phyloP scores from a whole-genome alignment of 2,888 invertebrate genomes.

The Lomographa bimaculata region DNA sequence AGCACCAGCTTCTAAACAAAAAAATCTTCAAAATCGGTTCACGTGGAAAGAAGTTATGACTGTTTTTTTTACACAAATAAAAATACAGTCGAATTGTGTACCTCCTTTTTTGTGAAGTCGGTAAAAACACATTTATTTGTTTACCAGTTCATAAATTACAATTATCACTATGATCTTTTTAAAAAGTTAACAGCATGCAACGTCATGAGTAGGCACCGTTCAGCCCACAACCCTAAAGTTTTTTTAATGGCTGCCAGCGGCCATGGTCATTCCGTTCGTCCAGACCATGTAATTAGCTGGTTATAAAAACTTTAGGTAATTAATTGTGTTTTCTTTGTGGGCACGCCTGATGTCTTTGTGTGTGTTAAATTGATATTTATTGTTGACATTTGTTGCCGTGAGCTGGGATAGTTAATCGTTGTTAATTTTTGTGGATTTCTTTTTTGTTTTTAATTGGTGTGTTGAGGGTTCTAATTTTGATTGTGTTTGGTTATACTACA shows the following conservation, averaged over 20 bases:
- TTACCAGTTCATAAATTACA: conserved; percentile 28
- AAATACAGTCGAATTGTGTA: no score
- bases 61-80: no score
- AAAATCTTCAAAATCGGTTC: no score
- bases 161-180: conserved; percentile 5
- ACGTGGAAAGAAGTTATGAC: no score
- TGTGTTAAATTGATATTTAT: conserved; percentile 74
- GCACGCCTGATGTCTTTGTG: conserved; percentile 47
- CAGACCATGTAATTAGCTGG: conserved; percentile 71
- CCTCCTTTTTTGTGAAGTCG: no score
- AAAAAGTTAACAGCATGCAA: conserved; percentile 1
- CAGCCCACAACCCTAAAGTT: conserved; percentile 25
- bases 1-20: no score
- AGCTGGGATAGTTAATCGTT: conserved; percentile 54
- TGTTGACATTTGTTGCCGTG: conserved; percentile 69
- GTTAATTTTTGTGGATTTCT: conserved; percentile 12
- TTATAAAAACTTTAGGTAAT: conserved; percentile 74
- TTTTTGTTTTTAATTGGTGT: conserved; percentile 14
- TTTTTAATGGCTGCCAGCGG: conserved; percentile 52
- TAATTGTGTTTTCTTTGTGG: conserved; percentile 64
- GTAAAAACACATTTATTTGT: conserved; percentile 8
- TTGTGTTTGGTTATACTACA: no score
- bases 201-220: conserved; percentile 1
- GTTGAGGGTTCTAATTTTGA: conserved; percentile 1
- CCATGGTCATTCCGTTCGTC: conserved; percentile 46